These are phyloP conservation scores for Erebia epiphron DNA, from an alignment of 2,888 invertebrate species.

Conservation along the genomic window DNA sequence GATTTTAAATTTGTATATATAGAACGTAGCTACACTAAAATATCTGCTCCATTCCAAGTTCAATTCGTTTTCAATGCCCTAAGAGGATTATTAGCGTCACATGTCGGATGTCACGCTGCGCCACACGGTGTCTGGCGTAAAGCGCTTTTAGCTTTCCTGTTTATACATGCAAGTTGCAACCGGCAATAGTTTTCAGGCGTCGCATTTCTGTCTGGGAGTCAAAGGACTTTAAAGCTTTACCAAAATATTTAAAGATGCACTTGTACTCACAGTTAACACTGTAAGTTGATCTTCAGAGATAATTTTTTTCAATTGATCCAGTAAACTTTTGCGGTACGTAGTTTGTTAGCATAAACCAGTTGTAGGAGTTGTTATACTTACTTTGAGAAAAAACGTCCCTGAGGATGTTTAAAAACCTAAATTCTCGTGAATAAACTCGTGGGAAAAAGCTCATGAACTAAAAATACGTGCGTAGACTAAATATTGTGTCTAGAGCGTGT, in stretches of 20 bases:
- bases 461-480: background rate
- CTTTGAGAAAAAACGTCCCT: too few species aligned
- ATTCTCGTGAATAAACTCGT: too few species aligned
- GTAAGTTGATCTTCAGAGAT: background rate
- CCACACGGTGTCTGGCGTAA: conserved; percentile 12
- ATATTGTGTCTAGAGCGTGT: background rate
- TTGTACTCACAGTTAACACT: background rate
- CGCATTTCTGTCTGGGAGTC: background rate
- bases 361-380: too few species aligned
- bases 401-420: too few species aligned
- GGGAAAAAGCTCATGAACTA: too few species aligned
- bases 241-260: background rate
- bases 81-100: conserved; percentile 17
- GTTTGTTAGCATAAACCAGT: too few species aligned
- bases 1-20: too few species aligned
- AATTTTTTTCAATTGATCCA: too few species aligned
- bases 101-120: conserved; percentile 12
- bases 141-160: conserved; percentile 15
- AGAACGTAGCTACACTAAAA: background rate
- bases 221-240: background rate
- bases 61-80: background rate
- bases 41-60: background rate
- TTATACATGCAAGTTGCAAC: conserved; percentile 12
- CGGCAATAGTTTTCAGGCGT: background rate
- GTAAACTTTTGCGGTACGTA: too few species aligned